These are phyloP conservation scores for Delia radicum DNA, from an alignment of 1,140 invertebrate genomes.

Conservation along the genomic window DNA sequence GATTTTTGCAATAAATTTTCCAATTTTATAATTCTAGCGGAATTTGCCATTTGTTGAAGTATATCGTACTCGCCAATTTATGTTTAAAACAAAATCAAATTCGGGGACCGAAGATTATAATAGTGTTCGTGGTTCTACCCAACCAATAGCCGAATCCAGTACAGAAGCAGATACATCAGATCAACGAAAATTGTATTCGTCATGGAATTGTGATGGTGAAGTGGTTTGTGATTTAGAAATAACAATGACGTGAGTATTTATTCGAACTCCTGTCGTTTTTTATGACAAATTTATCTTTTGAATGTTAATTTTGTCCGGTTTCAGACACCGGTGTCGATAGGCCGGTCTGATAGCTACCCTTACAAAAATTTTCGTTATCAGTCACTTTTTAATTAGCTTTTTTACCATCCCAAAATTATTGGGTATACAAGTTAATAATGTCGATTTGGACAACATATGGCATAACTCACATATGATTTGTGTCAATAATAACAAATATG, in stretches of 20 bases:
- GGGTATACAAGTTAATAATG: too few relatives aligned
- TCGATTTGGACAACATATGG: too few relatives aligned
- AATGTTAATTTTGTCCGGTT: too few relatives aligned
- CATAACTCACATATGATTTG: too few relatives aligned
- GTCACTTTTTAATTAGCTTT: too few relatives aligned
- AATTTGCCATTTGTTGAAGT: constrained; percentile 75
- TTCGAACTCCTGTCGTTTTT: not conserved
- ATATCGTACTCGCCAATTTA: constrained; percentile 72
- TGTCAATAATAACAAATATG: too few relatives aligned
- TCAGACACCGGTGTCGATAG: too few relatives aligned
- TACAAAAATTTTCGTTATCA: too few relatives aligned
- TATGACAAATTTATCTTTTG: too few relatives aligned
- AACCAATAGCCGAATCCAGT: constrained; percentile 38
- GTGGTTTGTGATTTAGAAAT: constrained; percentile 69
- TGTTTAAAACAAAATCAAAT: constrained; percentile 61
- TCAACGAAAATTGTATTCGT: constrained; percentile 53
- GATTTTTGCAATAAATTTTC: not conserved
- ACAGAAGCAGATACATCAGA: constrained; percentile 33
- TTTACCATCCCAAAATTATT: too few relatives aligned
- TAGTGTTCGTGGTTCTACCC: constrained; percentile 46
- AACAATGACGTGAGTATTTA: constrained; percentile 64
- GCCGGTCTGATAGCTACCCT: too few relatives aligned
- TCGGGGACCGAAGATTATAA: constrained; percentile 42
- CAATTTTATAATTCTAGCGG: constrained; percentile 62
- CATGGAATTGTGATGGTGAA: constrained; percentile 89